Evolutionary conservation across 2,113 vertebrate genomes (phyloP), one percentile per base, ranked within the genome.

Genomic region (Vimba vimba): DNA sequence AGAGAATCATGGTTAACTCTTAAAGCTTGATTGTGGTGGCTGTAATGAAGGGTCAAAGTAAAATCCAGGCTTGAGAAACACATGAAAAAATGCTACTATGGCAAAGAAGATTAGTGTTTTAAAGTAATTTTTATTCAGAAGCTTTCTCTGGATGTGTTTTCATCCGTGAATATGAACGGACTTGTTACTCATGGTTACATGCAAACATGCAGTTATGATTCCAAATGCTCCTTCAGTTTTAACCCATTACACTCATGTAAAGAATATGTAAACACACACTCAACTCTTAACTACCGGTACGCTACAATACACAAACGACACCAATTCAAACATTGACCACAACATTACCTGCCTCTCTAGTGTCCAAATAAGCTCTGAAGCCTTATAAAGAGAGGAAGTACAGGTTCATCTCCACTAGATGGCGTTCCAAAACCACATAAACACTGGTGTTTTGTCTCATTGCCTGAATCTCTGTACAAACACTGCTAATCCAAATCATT

Each of bases 81-180:
- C 27, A 43, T 50, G 79, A 39, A 33, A 39, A 79, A 23, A 71
- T 45, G 66, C 52, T 39, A 80, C 5, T 60, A 60, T 25, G 25
- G 68, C 82, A 83, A 82, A 68, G 80, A 33, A 82, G 62, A 66
- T 82, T 50, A 82, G 80, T 52, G 79, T 89, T 89, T 89, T 87
- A 89, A 89, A 69, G 36, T 85, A 47, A 68, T 79, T 87, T 89
- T 87, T 89, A 89, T 87, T 83, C 80, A 50, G 73, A 84, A 59
- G 23, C 39, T 73, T 82, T 85, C 62, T 89, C 30, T 71, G 50
- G 47, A 88, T 62, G 88, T 91, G 87, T 90, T 93, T 91, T 91
- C 88, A 71, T 89, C 91, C 86, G 79, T 90, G 90, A 86, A 89
- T 69, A 89, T 79, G 55, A 80, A 79, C 66, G 25, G 69, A 71